phyloP scores from a whole-genome alignment of 2,797 vertebrate genomes.

The Pangasius djambal region DNA sequence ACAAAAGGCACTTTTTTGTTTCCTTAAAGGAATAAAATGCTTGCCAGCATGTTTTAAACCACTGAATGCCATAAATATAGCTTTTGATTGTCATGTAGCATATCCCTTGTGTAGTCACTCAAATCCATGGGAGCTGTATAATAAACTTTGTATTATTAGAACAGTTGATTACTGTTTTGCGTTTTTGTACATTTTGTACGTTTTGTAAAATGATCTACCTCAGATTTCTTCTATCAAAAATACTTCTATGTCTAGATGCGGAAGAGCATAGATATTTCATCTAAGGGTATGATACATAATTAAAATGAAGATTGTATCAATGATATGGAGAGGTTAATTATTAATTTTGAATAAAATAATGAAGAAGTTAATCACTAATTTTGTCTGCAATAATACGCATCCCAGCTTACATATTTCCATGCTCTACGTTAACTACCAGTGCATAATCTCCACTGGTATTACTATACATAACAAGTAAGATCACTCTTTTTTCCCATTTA shows the following conservation, averaged over 20 bases:
- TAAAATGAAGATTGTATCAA: not conserved
- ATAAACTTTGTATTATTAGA: slow-evolving; percentile 68
- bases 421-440: not conserved
- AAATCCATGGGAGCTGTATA: slow-evolving; percentile 63
- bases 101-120: slow-evolving; percentile 60
- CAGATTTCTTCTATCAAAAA: not conserved
- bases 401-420: not conserved
- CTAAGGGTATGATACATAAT: not conserved
- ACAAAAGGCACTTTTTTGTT: slow-evolving; percentile 40
- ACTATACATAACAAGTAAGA: not conserved
- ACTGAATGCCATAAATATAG: slow-evolving; percentile 64
- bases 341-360: not conserved
- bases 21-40: slow-evolving; percentile 51
- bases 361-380: not conserved
- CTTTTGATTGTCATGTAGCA: slow-evolving; percentile 68
- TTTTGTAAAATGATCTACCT: not conserved
- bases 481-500: not conserved
- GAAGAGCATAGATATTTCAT: not conserved
- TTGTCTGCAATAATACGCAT: not conserved
- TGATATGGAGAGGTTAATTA: not conserved
- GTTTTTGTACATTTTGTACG: slow-evolving; percentile 1
- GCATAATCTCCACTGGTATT: not conserved
- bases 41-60: slow-evolving; percentile 65
- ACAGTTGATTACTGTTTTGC: slow-evolving; percentile 13
- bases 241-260: not conserved